Evolutionary conservation across 2,113 vertebrate genomes (phyloP), one percentile per base, ranked within the genome.

Genomic region (Australoheros scitulus): DNA sequence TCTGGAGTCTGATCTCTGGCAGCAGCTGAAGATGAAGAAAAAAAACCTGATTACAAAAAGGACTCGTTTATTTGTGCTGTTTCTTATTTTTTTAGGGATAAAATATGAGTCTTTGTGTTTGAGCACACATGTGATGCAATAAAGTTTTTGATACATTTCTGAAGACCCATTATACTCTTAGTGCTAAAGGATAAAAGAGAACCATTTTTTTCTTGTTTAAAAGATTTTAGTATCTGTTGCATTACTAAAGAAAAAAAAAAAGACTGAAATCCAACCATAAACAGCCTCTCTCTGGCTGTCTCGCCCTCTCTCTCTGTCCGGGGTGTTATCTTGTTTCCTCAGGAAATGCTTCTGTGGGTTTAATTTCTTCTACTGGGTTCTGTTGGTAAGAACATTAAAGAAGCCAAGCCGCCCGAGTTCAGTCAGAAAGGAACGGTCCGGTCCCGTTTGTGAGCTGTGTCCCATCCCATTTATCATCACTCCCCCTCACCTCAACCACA

Each of bases 241-340:
- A 10, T 43, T 75, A 2, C n/a, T 58, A 29, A 63, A n/a, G 1
- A 11, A 84, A 63, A 77, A 7, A 7, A 43, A 72, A 20, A 7
- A 1, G 1, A 81, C 55, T 29, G 11, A 43, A 78, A 64, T 41
- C 50, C 3, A 18, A 29, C 50, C 83, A 43, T 57, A 61, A 41
- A 61, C 34, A 32, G 14, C 0, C 41, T 0, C 0, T 47, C 8
- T 3, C 22, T 3, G 14, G 64, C 64, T 47, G 0, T n/a, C 11
- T 41, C 34, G 13, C 34, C 20, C 34, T 0, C n/a, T 9, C 29
- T 55, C 15, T 43, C 11, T 3, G 76, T 55, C 58, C 56, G 59
- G 11, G 1, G 56, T 47, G 47, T 87, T 80, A 89, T 89, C 65
- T 65, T 38, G 47, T 84, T 81, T 76, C 56, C 26, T 61, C 77